Evolutionary conservation across 2,888 invertebrate species (phyloP), one percentile per base, ranked within the genome.

Genomic region (Drosophila algonquin): DNA sequence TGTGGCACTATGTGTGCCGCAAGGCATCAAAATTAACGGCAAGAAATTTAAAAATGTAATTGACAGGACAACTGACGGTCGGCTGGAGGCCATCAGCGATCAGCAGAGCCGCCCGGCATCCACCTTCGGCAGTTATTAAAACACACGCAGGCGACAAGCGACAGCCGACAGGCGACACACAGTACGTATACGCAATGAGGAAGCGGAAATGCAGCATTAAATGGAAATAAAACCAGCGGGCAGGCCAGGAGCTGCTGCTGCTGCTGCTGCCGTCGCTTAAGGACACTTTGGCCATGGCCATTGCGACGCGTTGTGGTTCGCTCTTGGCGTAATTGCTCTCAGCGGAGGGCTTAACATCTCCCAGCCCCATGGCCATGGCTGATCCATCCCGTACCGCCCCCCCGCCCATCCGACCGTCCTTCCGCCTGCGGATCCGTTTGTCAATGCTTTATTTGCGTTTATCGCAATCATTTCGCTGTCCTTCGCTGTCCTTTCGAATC

Each of bases 11-110:
- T 7, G 27, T 27, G 63, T n/a, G 53, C 45, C 35, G 35, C 21
- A 56, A 54, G 65, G 59, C 79, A 83, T 86, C 73, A 76, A 86
- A 84, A 84, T 83, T 83, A 86, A 83, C 81, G 81, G 72, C 83
- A 73, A 77, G 73, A 81, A 86, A 79, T 83, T 86, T 86, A 77
- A 77, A 40, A 82, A 79, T 76, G 87, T 84, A 87, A 83, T 87
- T 84, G 87, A 82, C 84, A 84, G 80, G 64, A 76, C 77, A 80
- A 84, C 70, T 78, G 81, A 83, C 62, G 65, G 75, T 16, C 69
- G 18, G 51, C 27, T n/a, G n/a, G 40, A 40, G 56, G 72, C 63
- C 72, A 48, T 55, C 72, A 57, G 71, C 61, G 30, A 50, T 27
- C 45, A 30, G n/a, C 40, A 40, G 14, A 40, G 14, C 7, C 27